phyloP scores from a whole-genome alignment of 2,113 vertebrate species.

The Neotragus moschatus region DNA sequence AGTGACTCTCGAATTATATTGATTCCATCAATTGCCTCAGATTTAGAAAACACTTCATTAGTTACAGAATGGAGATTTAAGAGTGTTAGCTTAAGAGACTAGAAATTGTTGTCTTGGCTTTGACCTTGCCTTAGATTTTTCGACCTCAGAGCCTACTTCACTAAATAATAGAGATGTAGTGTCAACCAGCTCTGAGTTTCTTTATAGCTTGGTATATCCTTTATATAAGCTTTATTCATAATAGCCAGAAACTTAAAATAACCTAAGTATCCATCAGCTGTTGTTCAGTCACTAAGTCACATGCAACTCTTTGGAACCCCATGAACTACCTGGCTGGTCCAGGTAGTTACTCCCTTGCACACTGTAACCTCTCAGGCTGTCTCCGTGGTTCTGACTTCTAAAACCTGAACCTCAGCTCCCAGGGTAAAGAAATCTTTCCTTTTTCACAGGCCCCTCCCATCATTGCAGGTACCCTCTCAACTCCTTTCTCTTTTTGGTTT shows the following conservation, averaged over 20 bases:
- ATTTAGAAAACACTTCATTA: neutral
- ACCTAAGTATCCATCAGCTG: neutral
- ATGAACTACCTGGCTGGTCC: neutral
- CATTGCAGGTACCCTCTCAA: neutral
- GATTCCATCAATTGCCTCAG: neutral
- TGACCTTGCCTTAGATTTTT: neutral
- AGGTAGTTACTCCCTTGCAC: neutral
- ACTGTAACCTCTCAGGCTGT: neutral
- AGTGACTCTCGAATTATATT: neutral
- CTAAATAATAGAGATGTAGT: neutral
- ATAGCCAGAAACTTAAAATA: neutral
- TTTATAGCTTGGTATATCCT: neutral
- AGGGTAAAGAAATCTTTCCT: neutral
- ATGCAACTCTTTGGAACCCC: neutral
- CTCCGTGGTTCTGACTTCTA: neutral
- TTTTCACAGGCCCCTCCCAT: neutral
- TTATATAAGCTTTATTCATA: neutral
- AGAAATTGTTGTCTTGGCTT: neutral
- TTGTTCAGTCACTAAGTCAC: neutral
- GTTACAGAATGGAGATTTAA: constrained; percentile 37
- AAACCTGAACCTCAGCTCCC: neutral
- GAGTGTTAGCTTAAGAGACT: constrained; percentile 44
- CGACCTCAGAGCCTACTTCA: no score
- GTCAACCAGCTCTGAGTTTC: neutral
- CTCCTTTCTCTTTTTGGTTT: neutral